Evolutionary conservation across 2,888 invertebrate species (phyloP), one percentile per base, ranked within the genome.

Genomic region (Cheilosia urbana): DNA sequence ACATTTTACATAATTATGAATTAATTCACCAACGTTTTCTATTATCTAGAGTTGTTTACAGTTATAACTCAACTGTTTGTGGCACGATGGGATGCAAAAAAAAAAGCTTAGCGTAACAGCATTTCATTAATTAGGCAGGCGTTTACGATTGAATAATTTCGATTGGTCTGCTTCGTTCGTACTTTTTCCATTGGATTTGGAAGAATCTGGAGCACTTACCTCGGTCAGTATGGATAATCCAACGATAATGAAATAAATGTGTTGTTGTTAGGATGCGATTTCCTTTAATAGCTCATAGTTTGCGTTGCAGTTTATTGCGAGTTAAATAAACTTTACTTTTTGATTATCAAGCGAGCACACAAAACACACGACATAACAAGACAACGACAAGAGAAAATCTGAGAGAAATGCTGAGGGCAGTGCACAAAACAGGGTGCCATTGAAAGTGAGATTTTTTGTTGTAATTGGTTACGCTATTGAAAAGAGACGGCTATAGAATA

Each of bases 361-460:
- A 84, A 68, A 83, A 79, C 45, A 55, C 53, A 84, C 80, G 75
- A 85, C 81, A 85, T 81, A 72, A 72, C 85, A 81, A 80, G 81
- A 81, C 76, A 19, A 85, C 81, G 81, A 85, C 81, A 85, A 72
- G 81, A 81, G 81, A 85, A 85, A 85, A 85, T 85, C 85, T 85
- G 85, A 72, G 71, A 85, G 66, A 77, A 76, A 58, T 71, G 66
- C 63, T 58, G 57, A 47, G 30, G 77, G 58, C 65, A 71, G 69
- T 76, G 69, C 55, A 75, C 68, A 63, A 63, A 69, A 75, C 75
- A 68, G 75, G 79, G 58, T 57, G 79, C 63, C 47, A 69, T 69
- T 21, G 15, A 37, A 37, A 37, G 9, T 42, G 40, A 55, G 37
- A 62, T 47, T 63, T 42, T 66, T 62, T 34, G 2, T 37, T 47